Percentiles rank a stretch among this genome's conserved stretches.
These are phyloP conservation scores for Fragum fragum DNA, from an alignment of 2,888 invertebrate genomes.

Conservation along the genomic window DNA sequence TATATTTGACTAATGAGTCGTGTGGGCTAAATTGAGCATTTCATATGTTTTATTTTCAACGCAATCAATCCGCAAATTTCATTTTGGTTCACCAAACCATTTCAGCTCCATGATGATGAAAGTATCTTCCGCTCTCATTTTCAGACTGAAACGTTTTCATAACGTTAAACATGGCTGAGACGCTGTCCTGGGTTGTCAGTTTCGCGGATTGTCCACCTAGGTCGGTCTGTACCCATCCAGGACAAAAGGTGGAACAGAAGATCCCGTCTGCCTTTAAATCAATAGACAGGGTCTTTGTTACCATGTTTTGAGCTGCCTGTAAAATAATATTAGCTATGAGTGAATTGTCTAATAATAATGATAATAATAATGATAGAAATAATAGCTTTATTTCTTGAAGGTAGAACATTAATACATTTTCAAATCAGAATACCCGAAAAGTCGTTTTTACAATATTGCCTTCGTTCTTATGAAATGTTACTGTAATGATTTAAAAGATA, in stretches of 20 bases:
- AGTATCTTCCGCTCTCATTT: conserved; percentile 54
- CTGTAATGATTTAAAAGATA: too few species aligned
- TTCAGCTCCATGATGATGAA: conserved; percentile 37
- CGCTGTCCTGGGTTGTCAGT: conserved; percentile 91
- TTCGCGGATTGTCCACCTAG: conserved; percentile 93
- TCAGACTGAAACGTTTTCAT: conserved; percentile 89
- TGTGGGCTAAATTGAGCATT: too few species aligned
- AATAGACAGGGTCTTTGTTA: conserved; percentile 93
- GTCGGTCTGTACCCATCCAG: conserved; percentile 96
- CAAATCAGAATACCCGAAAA: too few species aligned
- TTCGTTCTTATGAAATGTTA: too few species aligned
- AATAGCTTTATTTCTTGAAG: too few species aligned
- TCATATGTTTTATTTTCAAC: too few species aligned
- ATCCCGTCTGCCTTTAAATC: conserved; percentile 93
- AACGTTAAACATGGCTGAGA: conserved; percentile 90
- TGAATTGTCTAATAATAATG: too few species aligned
- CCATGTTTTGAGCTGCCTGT: conserved; percentile 94
- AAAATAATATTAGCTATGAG: conserved; percentile 76
- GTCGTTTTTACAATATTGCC: too few species aligned
- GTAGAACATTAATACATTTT: too few species aligned
- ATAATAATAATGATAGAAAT: too few species aligned
- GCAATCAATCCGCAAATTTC: too few species aligned
- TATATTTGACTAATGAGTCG: too few species aligned
- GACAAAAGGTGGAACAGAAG: conserved; percentile 92
- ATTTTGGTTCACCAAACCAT: conserved; percentile 34